Evolutionary conservation across 2,113 vertebrate species (phyloP), one percentile per base, ranked within the genome.

Genomic region (Macheiramphus alcinus): DNA sequence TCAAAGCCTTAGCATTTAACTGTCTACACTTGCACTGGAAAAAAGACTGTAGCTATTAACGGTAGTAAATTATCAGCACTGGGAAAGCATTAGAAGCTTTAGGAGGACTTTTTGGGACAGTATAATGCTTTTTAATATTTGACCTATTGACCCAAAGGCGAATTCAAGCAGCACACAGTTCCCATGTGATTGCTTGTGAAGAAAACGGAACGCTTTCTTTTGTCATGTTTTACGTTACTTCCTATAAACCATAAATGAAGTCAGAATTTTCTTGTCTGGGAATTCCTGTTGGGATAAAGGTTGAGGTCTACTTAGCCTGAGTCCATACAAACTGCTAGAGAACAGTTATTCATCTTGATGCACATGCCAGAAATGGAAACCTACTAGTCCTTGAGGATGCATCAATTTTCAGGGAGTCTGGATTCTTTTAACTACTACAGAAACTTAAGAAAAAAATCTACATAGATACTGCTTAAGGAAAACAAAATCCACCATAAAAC

Each of bases 231-330:
- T 93, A 92, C 23, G 56, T 94, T 94, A 59, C 62, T 93, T 97
- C 72, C 80, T 95, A 97, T 93, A 96, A 95, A 90, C 81, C 70
- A 96, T 88, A 97, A 97, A 97, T 65, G 88, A 94, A 94, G 84
- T 92, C 95, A 92, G 92, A 88, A 91, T 80, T 83, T 91, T 95
- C 81, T 96, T 94, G 89, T 88, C 89, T 94, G 92, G 79, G 88
- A 98, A 94, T 97, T 96, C 92, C 91, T 96, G 56, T 76, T 76
- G 92, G 96, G 78, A 96, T 93, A 85, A 75, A 97, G 95, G 74
- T 84, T 97, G 95, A 92, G 86, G 70, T 83, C 71, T 82, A 76
- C 86, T 96, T 96, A 96, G 59, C 34, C 79, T 53, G 71, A 95
- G 53, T 92, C 92, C 70, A 90, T 66, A 85, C 73, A 93, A 92